Evolutionary conservation across 53 echinoderm and acorn worm genomes (phyloP).

Genomic region (Pentamera pediparva): DNA sequence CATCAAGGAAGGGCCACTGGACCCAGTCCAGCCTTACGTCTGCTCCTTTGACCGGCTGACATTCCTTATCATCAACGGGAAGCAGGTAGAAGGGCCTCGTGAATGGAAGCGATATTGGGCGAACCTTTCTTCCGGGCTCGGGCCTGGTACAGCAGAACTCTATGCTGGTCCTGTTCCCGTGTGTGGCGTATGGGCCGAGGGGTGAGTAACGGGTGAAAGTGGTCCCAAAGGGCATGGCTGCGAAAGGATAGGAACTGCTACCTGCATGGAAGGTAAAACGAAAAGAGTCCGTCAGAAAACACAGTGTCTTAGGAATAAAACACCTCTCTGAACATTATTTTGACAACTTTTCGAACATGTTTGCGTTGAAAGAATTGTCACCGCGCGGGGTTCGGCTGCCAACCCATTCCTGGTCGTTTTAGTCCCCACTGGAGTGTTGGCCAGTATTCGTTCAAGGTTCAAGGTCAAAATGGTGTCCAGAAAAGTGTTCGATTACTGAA

Average conservation of each 20-base stretch:
- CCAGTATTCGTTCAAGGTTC: too few species aligned
- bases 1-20: conserved; percentile 8
- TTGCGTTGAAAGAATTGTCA: too few species aligned
- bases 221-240: neutral
- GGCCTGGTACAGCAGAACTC: conserved; percentile 16
- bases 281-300: neutral
- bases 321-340: too few species aligned
- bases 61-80: neutral
- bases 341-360: too few species aligned
- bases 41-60: neutral
- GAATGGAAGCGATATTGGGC: conserved; percentile 1
- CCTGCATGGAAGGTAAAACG: conserved; percentile 7
- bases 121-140: neutral
- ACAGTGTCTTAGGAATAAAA: too few species aligned
- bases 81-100: conserved; percentile 14
- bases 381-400: too few species aligned
- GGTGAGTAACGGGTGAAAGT: neutral
- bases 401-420: too few species aligned
- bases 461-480: too few species aligned
- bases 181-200: neutral
- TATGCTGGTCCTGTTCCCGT: neutral
- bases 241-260: conserved; percentile 5
- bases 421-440: too few species aligned
- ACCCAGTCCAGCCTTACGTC: conserved; percentile 6
- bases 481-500: too few species aligned